Conservation (phyloP, 1,140 invertebrate genomes). For the Ditylenchus dipsaci region DNA sequence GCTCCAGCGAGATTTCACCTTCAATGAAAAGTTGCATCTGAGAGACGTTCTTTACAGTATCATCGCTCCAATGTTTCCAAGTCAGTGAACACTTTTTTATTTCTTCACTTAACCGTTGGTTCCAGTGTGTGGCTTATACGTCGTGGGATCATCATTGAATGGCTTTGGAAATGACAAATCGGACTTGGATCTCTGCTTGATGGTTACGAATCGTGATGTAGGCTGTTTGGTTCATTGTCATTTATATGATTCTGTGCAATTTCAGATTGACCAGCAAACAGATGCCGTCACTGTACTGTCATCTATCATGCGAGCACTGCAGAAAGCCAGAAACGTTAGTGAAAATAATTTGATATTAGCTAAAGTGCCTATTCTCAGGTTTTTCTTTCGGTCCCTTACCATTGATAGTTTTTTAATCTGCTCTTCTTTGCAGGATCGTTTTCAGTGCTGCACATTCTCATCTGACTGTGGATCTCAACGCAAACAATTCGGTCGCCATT, state of each 20-base stretch:
- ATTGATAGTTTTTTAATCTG: not conserved
- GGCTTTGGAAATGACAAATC: conserved; percentile 84
- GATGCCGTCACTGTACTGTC: conserved; percentile 71
- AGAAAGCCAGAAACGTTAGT: conserved; percentile 62
- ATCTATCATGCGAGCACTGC: conserved; percentile 60
- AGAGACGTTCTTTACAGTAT: conserved; percentile 52
- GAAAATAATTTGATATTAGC: conserved; percentile 78
- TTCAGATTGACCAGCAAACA: conserved; percentile 69
- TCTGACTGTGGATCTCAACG: conserved; percentile 86
- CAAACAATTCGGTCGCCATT: conserved; percentile 89
- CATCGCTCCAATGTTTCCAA: conserved; percentile 42
- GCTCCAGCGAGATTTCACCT: no score
- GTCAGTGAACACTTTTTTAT: not conserved
- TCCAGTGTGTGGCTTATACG: conserved; percentile 49
- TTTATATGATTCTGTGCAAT: conserved; percentile 4
- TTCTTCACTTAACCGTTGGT: not conserved
- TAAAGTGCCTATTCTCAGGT: conserved; percentile 67
- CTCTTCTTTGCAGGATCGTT: not conserved
- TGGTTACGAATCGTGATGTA: conserved; percentile 68
- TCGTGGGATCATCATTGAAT: conserved; percentile 92
- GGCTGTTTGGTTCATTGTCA: conserved; percentile 4
- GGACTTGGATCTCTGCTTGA: conserved; percentile 90
- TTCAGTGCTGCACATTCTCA: conserved; percentile 59
- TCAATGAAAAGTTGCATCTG: conserved; percentile 42
- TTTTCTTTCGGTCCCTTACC: not conserved